These are phyloP conservation scores for Octomys mimax DNA, from an alignment of 2,797 vertebrate genomes.

Conservation along the genomic window DNA sequence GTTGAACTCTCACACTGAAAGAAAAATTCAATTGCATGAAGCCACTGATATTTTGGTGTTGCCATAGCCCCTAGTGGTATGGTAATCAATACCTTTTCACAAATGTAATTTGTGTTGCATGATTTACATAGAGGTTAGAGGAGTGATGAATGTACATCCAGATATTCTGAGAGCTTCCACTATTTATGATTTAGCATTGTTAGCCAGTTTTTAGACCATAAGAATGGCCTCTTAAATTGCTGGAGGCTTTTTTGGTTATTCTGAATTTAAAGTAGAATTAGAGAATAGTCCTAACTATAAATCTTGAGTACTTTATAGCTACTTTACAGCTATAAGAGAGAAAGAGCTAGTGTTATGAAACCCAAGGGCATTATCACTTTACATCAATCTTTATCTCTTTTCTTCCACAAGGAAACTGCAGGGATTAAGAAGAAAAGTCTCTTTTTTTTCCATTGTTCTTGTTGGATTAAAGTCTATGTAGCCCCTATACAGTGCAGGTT, in stretches of 20 bases:
- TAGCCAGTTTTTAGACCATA: slow-evolving; percentile 42
- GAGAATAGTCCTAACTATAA: slow-evolving; percentile 53
- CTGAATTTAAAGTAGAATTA: slow-evolving; percentile 60
- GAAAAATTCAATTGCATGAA: slow-evolving; percentile 6
- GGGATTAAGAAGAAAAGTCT: not conserved
- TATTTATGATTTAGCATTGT: slow-evolving; percentile 45
- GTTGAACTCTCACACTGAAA: not conserved
- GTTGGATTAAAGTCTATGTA: slow-evolving; percentile 7
- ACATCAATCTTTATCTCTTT: slow-evolving; percentile 62
- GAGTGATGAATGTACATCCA: not conserved
- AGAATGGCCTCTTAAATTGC: slow-evolving; percentile 30
- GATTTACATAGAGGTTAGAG: slow-evolving; percentile 28
- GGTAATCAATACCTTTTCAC: not conserved
- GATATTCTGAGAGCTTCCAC: not conserved
- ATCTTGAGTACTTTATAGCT: slow-evolving; percentile 57
- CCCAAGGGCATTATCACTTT: slow-evolving; percentile 60
- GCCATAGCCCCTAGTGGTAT: not conserved
- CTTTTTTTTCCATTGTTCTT: slow-evolving; percentile 6
- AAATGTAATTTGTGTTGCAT: not conserved
- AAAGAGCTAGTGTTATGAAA: slow-evolving; percentile 54
- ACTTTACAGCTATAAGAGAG: not conserved
- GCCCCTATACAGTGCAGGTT: not conserved
- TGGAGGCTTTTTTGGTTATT: slow-evolving; percentile 49
- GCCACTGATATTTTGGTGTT: not conserved
- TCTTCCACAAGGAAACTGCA: slow-evolving; percentile 48